A percentile compares a stretch with the other conserved stretches of the same genome.
Evolutionary conservation across 1,140 invertebrate species (phyloP).

Genomic region (Diuraphis noxia): DNA sequence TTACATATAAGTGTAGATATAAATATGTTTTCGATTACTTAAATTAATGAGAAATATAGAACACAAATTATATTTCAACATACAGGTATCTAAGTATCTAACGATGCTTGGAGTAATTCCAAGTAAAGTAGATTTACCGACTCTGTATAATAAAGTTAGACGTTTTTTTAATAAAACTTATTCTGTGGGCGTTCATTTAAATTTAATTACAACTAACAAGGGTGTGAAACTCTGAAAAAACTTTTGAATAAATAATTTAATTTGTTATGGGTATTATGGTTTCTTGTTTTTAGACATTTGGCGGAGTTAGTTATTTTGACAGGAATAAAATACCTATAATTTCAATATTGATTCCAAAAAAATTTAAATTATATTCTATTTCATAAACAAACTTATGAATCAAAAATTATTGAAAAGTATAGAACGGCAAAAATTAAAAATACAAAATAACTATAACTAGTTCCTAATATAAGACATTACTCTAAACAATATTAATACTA

Average conservation of each 20-base stretch:
- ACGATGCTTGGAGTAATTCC: not conserved
- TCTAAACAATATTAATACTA: not conserved
- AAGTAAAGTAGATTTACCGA: not conserved
- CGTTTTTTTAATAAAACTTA: conserved; percentile 37
- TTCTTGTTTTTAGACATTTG: not conserved
- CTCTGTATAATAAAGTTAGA: conserved; percentile 1
- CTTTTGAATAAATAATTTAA: conserved; percentile 32
- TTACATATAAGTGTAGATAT: not conserved
- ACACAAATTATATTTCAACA: not conserved
- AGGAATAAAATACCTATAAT: not conserved
- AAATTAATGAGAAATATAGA: not conserved
- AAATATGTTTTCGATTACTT: not conserved
- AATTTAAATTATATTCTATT: not conserved
- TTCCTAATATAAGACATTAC: not conserved
- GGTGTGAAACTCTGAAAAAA: conserved; percentile 3
- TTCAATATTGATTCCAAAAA: not conserved
- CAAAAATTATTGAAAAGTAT: not conserved
- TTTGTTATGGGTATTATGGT: not conserved
- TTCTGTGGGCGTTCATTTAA: conserved; percentile 7
- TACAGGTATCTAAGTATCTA: not conserved
- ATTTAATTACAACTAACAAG: conserved; percentile 29
- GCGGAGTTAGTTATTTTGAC: not conserved
- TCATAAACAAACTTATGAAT: not conserved
- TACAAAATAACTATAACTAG: not conserved
- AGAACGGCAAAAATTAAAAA: not conserved